Evolutionary conservation across 1,140 invertebrate species (phyloP).

Genomic region (Steinernema feltiae): DNA sequence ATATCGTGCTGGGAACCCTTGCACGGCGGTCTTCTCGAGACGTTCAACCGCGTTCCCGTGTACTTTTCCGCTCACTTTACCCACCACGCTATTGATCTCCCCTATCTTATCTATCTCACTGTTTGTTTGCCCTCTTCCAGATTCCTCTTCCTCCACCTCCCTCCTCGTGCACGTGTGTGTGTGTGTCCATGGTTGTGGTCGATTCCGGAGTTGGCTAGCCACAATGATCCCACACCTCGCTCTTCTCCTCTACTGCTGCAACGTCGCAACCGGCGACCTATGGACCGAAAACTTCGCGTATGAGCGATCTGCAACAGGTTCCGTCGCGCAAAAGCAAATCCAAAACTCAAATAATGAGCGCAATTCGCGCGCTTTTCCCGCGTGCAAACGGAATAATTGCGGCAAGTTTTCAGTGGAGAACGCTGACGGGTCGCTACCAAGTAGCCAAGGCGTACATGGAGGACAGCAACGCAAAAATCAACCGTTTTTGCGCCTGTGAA

Average conservation of each 20-base stretch:
- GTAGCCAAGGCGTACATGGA: constrained; percentile 56
- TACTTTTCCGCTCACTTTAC: background rate
- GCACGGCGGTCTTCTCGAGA: no score
- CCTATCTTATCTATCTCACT: no score
- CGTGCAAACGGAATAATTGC: background rate
- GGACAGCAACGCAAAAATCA: constrained; percentile 53
- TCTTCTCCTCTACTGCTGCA: background rate
- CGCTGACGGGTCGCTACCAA: constrained; percentile 51
- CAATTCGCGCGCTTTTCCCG: no score
- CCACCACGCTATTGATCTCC: no score
- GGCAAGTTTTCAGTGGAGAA: constrained; percentile 45
- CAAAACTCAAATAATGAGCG: no score
- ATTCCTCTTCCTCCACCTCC: no score
- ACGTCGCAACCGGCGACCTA: constrained; percentile 31
- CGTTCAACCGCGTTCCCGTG: background rate
- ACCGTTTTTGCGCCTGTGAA: constrained; percentile 57
- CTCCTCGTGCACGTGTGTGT: background rate
- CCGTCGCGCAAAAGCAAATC: constrained; percentile 15
- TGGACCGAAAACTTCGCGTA: constrained; percentile 55
- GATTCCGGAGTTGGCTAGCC: background rate
- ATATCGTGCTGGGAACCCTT: no score
- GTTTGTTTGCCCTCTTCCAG: no score
- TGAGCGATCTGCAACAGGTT: constrained; percentile 56
- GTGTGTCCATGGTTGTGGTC: background rate
- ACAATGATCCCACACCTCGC: background rate